Base-by-base conservation (phyloP, 2,113 vertebrate genomes). In the Plecturocebus donacophilus region DNA sequence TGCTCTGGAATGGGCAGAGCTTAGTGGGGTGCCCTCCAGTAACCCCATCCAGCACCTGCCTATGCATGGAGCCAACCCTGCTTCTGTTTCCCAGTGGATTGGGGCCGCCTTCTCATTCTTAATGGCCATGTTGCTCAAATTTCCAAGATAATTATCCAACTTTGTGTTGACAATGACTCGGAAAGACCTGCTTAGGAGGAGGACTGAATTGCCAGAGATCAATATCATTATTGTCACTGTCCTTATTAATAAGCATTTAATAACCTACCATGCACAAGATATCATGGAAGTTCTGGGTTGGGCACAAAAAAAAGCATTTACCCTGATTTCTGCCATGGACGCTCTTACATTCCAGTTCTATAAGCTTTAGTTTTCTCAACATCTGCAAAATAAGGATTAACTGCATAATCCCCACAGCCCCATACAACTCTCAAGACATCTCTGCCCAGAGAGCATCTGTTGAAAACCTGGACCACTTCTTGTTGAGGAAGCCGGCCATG, bases 111-210 rank as follows among this genome's bases (percentile, higher is more conserved):
- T 61, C 91, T 87, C 70, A 42, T 90, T 52, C 94, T 84, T 85
- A 12, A 0, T 40, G 83, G 84, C 52, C 73, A 38, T 6, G 4
- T 95, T 97, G 94, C 97, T 97, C 97, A 96, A 96, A 96, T 97
- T 97, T 97, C 97, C 97, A 96, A 97, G 71, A 88, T 88, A 90
- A 92, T 96, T 91, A 96, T 89, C 81, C 95, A 96, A 66, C 93
- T 84, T 77, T 27, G 52, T 97, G 85, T 90, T 95, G 97, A 97
- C 94, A 75, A 21, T 92, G 84, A 94, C 87, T 96, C 1, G 58
- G 98, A 97, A 96, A 97, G 95, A 90, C 87, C 87, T 92, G 77
- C 92, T 90, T 75, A 77, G 91, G 95, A 64, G 61, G 61, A 89
- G 73, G 42, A 49, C 64, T 64, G 58, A 52, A 61, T 90, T 97